phyloP scores from a whole-genome alignment of 1,140 invertebrate genomes.

The Cherax quadricarinatus region DNA sequence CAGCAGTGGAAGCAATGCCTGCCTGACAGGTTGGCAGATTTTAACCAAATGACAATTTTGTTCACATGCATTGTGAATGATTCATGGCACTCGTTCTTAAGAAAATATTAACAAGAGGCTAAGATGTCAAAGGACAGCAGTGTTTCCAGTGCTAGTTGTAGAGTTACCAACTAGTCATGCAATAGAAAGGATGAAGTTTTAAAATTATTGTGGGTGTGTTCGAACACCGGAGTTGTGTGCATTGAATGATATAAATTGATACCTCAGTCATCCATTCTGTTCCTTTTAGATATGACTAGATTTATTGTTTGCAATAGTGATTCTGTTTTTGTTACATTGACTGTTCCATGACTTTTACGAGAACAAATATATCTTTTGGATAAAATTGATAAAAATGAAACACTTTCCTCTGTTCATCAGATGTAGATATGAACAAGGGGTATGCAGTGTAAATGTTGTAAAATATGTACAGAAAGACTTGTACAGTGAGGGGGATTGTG shows the following conservation, averaged over 20 bases:
- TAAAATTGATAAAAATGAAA: slow-evolving; percentile 49
- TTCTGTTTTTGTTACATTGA: slow-evolving; percentile 52
- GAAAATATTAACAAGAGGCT: neutral
- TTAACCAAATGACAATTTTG: neutral
- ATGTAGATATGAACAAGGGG: slow-evolving; percentile 55
- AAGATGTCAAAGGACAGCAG: slow-evolving; percentile 25
- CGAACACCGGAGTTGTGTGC: slow-evolving; percentile 28
- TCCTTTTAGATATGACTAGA: slow-evolving; percentile 62
- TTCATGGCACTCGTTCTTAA: neutral
- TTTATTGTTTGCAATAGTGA: slow-evolving; percentile 64
- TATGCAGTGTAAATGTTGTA: slow-evolving; percentile 64
- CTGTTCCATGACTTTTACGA: slow-evolving; percentile 47
- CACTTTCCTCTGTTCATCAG: slow-evolving; percentile 48
- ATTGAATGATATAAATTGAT: slow-evolving; percentile 40
- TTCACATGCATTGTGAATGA: neutral
- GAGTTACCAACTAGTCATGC: slow-evolving; percentile 64
- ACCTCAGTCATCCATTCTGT: slow-evolving; percentile 57
- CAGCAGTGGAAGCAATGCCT: slow-evolving; percentile 53
- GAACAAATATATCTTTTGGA: slow-evolving; percentile 59
- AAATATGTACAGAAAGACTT: slow-evolving; percentile 62
- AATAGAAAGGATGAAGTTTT: slow-evolving; percentile 58
- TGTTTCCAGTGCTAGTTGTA: slow-evolving; percentile 66
- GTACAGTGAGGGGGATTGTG: slow-evolving; percentile 61
- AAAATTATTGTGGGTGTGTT: slow-evolving; percentile 27
- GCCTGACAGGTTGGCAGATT: neutral